These are phyloP conservation scores for Misgurnus mizolepis DNA, from an alignment of 2,113 vertebrate genomes.

Conservation along the genomic window DNA sequence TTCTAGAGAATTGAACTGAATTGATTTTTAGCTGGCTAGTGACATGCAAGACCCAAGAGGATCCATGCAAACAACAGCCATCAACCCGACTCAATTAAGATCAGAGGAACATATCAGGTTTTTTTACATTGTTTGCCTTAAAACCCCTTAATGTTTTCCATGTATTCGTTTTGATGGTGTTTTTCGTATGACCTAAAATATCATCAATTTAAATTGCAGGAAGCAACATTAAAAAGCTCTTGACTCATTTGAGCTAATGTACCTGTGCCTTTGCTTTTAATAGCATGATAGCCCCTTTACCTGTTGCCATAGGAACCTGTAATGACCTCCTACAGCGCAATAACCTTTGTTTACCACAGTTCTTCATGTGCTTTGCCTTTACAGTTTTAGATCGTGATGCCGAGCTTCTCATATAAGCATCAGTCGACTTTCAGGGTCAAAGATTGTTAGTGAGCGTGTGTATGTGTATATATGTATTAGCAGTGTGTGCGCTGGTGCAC, in stretches of 20 bases:
- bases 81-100: no score
- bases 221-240: constrained; percentile 9
- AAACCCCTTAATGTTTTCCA: no score
- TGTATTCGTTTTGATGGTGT: not conserved
- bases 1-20: no score
- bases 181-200: not conserved
- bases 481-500: constrained; percentile 5
- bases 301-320: constrained; percentile 31
- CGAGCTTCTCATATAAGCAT: not conserved
- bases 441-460: not conserved
- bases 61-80: no score
- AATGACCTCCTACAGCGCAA: constrained; percentile 4
- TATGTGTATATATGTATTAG: constrained; percentile 1
- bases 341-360: constrained; percentile 9
- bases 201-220: not conserved
- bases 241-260: constrained; percentile 32
- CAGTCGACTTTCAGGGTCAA: not conserved
- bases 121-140: not conserved
- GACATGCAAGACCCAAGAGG: no score
- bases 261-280: constrained; percentile 16
- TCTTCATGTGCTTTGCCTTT: not conserved
- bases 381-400: not conserved
- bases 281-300: not conserved
- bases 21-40: no score
- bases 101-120: not conserved